Evolutionary conservation across 2,888 invertebrate genomes (phyloP).

Genomic region (Drosophila conformis): DNA sequence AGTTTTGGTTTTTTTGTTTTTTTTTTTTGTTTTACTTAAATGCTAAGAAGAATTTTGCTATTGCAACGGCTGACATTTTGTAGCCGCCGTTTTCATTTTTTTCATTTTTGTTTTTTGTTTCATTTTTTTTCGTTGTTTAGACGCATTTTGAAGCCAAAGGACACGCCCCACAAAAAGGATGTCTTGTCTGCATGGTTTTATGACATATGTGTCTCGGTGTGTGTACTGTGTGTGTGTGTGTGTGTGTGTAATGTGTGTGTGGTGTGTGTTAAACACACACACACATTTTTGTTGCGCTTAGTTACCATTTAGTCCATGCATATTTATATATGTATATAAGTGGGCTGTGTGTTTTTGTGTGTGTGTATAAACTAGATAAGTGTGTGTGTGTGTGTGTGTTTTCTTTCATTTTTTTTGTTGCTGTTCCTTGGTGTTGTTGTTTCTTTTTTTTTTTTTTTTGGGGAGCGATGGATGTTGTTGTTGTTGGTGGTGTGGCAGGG

Average conservation of each 20-base stretch:
- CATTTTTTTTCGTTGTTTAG: constrained; percentile 59
- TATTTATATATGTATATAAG: constrained; percentile 75
- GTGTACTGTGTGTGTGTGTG: constrained; percentile 8
- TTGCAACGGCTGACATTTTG: constrained; percentile 59
- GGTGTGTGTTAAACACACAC: constrained; percentile 54
- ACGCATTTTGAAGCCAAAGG: constrained; percentile 51
- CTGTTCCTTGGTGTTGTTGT: constrained; percentile 1
- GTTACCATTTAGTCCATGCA: constrained; percentile 73
- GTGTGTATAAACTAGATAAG: constrained; percentile 51
- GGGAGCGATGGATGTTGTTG: constrained; percentile 8
- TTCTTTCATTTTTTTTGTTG: constrained; percentile 17
- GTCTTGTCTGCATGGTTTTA: constrained; percentile 14
- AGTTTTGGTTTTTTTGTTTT: constrained; percentile 24
- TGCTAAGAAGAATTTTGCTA: constrained; percentile 76
- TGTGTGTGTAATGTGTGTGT: constrained; percentile 21
- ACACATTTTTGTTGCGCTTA: constrained; percentile 74
- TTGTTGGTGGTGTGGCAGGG: not conserved
- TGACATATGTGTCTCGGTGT: constrained; percentile 25
- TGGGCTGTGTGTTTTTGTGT: constrained; percentile 27
- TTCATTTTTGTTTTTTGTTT: constrained; percentile 19
- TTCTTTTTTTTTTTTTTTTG: constrained; percentile 8
- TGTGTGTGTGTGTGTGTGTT: constrained; percentile 33
- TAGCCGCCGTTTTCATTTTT: constrained; percentile 41
- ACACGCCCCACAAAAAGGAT: constrained; percentile 10
- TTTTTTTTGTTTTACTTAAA: constrained; percentile 60